Evolutionary conservation across 2,888 invertebrate species (phyloP), one percentile per base, ranked within the genome.

Genomic region (Melinaea marsaeus): DNA sequence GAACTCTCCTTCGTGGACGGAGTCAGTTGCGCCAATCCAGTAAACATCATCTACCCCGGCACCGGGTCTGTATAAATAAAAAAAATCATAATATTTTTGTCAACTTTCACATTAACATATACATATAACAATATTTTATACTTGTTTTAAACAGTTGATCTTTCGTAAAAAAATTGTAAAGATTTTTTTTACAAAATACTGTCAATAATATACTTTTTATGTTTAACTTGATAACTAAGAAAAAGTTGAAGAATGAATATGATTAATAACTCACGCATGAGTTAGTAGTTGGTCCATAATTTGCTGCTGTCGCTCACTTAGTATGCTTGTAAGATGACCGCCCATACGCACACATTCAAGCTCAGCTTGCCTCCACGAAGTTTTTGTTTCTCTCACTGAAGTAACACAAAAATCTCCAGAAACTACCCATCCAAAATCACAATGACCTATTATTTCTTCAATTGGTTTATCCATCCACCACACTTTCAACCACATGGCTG

Each of bases 1-100:
- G 85, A 95, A 96, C 81, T 95, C 95, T 45, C 95, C 95, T 79
- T 96, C 96, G 74, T 94, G 93, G 55, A 92, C 92, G 69, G 92
- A 92, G 78, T 96, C 96, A 0, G 95, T 94, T 1, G 95, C 96
- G 42, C 96, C 96, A 55, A 96, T 94, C 96, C 96, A 96, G 84
- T 95, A 95, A 11, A 94, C 93, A 76, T 93, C 93, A 69, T 94
- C 92, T 61, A 94, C 94, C 35, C 92, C 91, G 70, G 94, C 93
- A 3, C 93, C 93, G 13, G 94, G 94, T 72, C 95, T 95, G 90
- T 0, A 64, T 70, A 83, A 70, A 76, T 68, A 73, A 73, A 7
- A 61, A 62, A 62, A n/a, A 34, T 6, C 37, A 7, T 2, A 6
- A 37, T 4, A 37, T 37, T 7, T 37, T 7, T 2, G 7, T 3